Base-by-base conservation (phyloP, 2,888 invertebrate genomes). In the Choreutis nemorana region DNA sequence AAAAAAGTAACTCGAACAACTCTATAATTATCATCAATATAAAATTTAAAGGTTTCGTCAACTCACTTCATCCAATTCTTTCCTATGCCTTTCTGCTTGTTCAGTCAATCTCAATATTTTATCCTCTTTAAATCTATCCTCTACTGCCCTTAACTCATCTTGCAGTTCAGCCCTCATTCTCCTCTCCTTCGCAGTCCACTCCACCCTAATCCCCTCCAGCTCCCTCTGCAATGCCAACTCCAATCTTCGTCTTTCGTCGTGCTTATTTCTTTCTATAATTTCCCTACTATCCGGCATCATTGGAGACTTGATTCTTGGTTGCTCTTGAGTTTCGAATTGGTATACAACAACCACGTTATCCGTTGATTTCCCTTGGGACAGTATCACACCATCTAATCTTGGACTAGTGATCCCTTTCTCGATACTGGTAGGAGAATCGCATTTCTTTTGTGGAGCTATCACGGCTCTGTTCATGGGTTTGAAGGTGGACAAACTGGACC, bases 171-270 rank as follows among this genome's bases (percentile, higher is more conserved):
- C 72, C 49, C 59, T 83, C 80, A 55, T 77, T 57, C 52, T 83
- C 65, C 54, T 83, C 44, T 64, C 85, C 61, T 50, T 82, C 33
- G 72, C 71, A 35, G 83, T 77, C 45, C 84, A 75, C 29, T 84
- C 83, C 37, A 82, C 77, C 42, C 82, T 82, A 27, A 83, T 60
- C 39, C 61, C 49, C 41, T 82, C 75, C 38, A 83, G 59, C 51
- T 82, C 82, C 32, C 75, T 78, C 47, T 82, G 68, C 36, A 77
- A 41, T 20, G 65, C 51, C 30, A 75, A 45, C 42, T 78, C 77
- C 28, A 75, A 36, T 48, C 75, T 57, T 49, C 68, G 66, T 30
- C 58, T 63, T 37, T 72, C 71, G 37, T 73, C 73, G 31, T 52
- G 59, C 38, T 72, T 77, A 30, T 59, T 71, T 20, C 77, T 63